Percentiles rank a stretch among this genome's conserved stretches.
phyloP scores from a whole-genome alignment of 2,888 invertebrate genomes.

The Phasia obesa region DNA sequence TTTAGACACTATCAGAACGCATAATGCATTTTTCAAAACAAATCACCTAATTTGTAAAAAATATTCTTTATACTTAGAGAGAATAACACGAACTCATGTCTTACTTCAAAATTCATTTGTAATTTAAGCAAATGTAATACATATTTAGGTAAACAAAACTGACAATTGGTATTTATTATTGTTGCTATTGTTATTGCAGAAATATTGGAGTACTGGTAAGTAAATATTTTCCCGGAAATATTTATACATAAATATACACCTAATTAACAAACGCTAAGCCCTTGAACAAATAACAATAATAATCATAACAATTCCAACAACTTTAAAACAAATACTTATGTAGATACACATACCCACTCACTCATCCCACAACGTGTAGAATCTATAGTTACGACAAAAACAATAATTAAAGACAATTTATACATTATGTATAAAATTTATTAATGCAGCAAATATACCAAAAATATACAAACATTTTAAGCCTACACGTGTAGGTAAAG shows the following conservation, averaged over 20 bases:
- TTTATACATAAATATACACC: constrained; percentile 49
- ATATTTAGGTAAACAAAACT: not conserved
- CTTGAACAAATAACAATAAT: constrained; percentile 57
- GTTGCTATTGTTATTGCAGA: constrained; percentile 8
- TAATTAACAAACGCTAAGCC: constrained; percentile 67
- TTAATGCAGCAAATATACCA: constrained; percentile 61
- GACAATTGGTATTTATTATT: constrained; percentile 10
- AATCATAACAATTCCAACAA: constrained; percentile 55
- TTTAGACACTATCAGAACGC: too few species aligned
- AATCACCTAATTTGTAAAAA: too few species aligned
- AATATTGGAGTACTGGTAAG: constrained; percentile 23
- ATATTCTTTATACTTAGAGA: too few species aligned
- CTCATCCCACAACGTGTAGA: not conserved
- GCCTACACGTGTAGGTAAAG: not conserved
- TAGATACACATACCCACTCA: not conserved
- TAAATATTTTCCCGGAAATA: constrained; percentile 52
- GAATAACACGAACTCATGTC: not conserved
- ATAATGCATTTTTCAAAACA: too few species aligned
- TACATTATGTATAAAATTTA: constrained; percentile 59
- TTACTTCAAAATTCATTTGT: too few species aligned
- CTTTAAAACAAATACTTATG: constrained; percentile 27
- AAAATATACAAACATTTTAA: constrained; percentile 11
- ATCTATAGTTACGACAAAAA: constrained; percentile 9
- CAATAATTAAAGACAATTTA: constrained; percentile 65
- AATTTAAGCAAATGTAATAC: constrained; percentile 16